Percentiles rank a stretch among this genome's conserved stretches.
Conservation (phyloP, 1,140 invertebrate genomes). For the Diorhabda sublineata region DNA sequence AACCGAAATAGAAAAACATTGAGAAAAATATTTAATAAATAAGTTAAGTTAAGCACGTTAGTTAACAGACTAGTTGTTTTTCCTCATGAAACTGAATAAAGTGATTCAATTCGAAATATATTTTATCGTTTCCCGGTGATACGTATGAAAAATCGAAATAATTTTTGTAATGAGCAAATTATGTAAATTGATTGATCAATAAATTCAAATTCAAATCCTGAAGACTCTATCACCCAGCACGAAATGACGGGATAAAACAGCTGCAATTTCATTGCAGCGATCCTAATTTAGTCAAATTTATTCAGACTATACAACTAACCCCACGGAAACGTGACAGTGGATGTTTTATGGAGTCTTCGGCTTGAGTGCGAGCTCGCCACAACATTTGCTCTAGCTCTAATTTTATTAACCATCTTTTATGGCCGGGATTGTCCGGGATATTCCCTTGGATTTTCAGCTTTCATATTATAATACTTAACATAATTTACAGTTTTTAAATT, state of each 20-base stretch:
- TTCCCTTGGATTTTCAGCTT: neutral
- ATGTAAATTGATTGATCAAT: too few species aligned
- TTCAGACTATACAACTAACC: constrained; percentile 5
- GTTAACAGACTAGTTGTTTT: too few species aligned
- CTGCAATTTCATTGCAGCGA: neutral
- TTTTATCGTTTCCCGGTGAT: too few species aligned
- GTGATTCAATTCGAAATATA: too few species aligned
- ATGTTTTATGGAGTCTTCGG: constrained; percentile 12
- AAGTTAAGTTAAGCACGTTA: too few species aligned
- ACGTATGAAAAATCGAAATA: too few species aligned
- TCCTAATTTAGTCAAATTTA: constrained; percentile 12
- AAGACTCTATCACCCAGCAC: neutral
- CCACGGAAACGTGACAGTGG: constrained; percentile 7
- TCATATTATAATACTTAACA: neutral
- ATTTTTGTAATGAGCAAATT: too few species aligned
- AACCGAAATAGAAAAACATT: too few species aligned
- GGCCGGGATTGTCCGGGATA: neutral
- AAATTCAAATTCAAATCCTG: too few species aligned
- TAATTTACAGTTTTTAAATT: neutral
- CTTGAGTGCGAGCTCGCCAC: constrained; percentile 7
- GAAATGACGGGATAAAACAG: neutral
- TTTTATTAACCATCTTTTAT: constrained; percentile 13
- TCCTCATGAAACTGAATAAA: too few species aligned
- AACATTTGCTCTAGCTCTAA: constrained; percentile 9
- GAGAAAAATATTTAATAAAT: too few species aligned